A percentile compares a stretch with the other conserved stretches of the same genome.
These are phyloP conservation scores for Allolobophora icterica DNA, from an alignment of 2,888 invertebrate genomes.

Conservation along the genomic window DNA sequence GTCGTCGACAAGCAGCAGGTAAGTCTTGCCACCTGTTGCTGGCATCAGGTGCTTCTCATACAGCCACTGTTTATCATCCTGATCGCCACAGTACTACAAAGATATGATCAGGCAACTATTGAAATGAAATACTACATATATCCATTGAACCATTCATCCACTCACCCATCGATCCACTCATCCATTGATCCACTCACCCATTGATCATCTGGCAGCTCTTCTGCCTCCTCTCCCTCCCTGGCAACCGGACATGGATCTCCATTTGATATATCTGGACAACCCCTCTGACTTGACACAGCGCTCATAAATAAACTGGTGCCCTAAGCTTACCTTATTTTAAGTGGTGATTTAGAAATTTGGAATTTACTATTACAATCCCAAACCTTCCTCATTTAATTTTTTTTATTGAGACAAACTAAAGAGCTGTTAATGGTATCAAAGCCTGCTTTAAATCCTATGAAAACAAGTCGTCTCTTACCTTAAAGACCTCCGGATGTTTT, in stretches of 20 bases:
- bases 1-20: conserved; percentile 80
- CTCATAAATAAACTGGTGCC: too few species aligned
- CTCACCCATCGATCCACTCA: too few species aligned
- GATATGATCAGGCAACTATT: neutral
- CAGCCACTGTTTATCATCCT: conserved; percentile 82
- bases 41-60: conserved; percentile 79
- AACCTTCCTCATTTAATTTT: neutral
- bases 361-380: neutral
- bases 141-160: neutral
- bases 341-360: too few species aligned
- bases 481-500: conserved; percentile 78
- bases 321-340: too few species aligned
- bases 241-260: too few species aligned
- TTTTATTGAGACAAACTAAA: neutral
- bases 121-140: neutral
- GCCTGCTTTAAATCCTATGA: neutral
- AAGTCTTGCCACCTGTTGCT: conserved; percentile 80
- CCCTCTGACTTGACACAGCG: too few species aligned
- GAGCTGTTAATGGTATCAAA: neutral
- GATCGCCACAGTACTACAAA: conserved; percentile 76
- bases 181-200: neutral
- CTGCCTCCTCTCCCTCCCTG: too few species aligned
- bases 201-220: too few species aligned
- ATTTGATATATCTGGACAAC: too few species aligned
- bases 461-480: conserved; percentile 59